Evolutionary conservation across 2,113 vertebrate species (phyloP).

Genomic region (Meriones unguiculatus): DNA sequence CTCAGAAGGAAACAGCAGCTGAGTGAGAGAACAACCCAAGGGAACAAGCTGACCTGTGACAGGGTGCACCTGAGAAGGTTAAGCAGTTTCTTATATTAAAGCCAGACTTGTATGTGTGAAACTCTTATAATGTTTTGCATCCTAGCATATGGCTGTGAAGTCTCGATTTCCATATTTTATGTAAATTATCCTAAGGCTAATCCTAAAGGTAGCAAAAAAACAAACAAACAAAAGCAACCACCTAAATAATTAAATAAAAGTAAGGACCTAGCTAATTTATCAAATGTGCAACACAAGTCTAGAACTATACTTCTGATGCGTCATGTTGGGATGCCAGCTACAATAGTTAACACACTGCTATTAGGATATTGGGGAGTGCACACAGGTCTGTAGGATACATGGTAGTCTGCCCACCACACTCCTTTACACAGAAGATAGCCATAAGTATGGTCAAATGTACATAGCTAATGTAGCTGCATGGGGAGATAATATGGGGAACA

Average conservation of each 20-base stretch:
- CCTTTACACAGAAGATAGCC: not conserved
- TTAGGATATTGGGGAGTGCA: not conserved
- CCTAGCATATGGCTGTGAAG: not conserved
- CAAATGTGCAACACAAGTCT: not conserved
- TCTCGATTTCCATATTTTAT: not conserved
- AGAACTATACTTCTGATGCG: not conserved
- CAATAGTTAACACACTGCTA: not conserved
- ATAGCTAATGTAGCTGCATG: rapidly evolving
- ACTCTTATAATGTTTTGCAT: not conserved
- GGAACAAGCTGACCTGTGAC: not conserved
- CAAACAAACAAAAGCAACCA: no score
- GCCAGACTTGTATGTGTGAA: not conserved
- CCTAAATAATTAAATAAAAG: not conserved
- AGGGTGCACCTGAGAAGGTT: not conserved
- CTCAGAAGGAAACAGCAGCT: not conserved
- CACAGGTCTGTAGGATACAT: not conserved
- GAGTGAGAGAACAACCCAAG: not conserved
- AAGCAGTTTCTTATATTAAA: not conserved
- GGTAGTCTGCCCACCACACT: not conserved
- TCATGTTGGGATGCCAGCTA: not conserved
- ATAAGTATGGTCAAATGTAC: not conserved
- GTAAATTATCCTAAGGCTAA: not conserved
- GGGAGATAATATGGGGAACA: rapidly evolving
- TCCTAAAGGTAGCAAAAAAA: not conserved
- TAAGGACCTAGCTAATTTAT: not conserved